Conservation (phyloP, 2,113 vertebrate genomes). For the Budorcas taxicolor region DNA sequence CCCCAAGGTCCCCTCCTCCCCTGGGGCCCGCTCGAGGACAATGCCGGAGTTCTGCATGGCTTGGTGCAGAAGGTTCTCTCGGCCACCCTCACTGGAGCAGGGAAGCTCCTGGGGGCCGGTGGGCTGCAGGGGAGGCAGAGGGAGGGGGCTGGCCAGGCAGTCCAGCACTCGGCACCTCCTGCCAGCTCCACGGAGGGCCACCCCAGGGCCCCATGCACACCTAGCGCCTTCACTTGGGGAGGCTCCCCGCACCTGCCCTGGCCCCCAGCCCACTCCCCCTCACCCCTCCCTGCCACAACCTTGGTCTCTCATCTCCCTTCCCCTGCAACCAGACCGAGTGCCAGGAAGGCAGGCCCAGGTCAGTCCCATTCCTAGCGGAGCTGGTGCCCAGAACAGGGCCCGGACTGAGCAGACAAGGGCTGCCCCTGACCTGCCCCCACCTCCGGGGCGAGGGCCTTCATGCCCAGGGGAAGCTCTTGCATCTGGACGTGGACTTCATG, state of each 20-base stretch:
- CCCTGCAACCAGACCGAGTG: neutral
- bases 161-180: neutral
- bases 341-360: neutral
- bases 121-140: slow-evolving; percentile 22
- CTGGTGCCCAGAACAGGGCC: neutral
- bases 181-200: neutral
- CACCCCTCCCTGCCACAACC: neutral
- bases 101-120: slow-evolving; percentile 65
- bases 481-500: slow-evolving; percentile 94
- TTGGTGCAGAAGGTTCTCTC: slow-evolving; percentile 91
- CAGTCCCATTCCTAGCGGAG: neutral
- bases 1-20: slow-evolving; percentile 79
- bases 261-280: neutral
- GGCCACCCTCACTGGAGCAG: slow-evolving; percentile 71
- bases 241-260: neutral
- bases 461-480: slow-evolving; percentile 82
- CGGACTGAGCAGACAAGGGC: neutral
- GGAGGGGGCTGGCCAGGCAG: neutral
- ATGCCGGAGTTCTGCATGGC: slow-evolving; percentile 96
- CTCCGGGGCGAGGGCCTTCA: slow-evolving; percentile 71
- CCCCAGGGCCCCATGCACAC: neutral
- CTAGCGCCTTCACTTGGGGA: neutral
- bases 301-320: neutral
- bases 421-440: slow-evolving; percentile 30
- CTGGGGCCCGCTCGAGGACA: slow-evolving; percentile 79